Percentiles rank a stretch among this genome's conserved stretches.
Evolutionary conservation across 1,140 invertebrate genomes (phyloP).

Genomic region (Tetraneura akinire): DNA sequence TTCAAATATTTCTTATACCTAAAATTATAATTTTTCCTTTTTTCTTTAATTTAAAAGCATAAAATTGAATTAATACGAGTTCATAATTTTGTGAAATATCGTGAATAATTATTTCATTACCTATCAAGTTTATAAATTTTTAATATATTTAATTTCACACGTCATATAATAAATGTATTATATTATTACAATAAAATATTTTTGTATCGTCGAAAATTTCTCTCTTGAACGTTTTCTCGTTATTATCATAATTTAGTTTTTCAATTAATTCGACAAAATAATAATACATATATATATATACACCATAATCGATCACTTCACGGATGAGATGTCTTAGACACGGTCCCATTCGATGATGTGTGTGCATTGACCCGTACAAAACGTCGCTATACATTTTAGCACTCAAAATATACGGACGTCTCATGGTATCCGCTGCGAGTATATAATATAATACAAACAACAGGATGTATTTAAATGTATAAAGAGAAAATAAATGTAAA

Average conservation of each 20-base stretch:
- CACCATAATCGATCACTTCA: slow-evolving; percentile 26
- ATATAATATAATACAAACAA: not conserved
- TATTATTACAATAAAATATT: not conserved
- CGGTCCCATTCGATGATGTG: slow-evolving; percentile 21
- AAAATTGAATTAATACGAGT: too few relatives aligned
- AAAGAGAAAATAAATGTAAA: too few relatives aligned
- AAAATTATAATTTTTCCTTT: too few relatives aligned
- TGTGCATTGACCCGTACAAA: slow-evolving; percentile 11
- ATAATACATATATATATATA: slow-evolving; percentile 22
- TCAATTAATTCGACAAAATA: slow-evolving; percentile 16
- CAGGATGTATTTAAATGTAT: too few relatives aligned
- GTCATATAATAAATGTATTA: too few relatives aligned
- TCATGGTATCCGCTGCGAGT: not conserved
- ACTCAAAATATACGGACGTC: slow-evolving; percentile 31
- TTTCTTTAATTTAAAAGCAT: too few relatives aligned
- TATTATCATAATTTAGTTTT: slow-evolving; percentile 19
- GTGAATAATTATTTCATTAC: too few relatives aligned
- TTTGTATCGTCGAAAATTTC: not conserved
- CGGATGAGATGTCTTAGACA: slow-evolving; percentile 1
- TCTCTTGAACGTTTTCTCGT: not conserved
- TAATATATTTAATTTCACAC: too few relatives aligned
- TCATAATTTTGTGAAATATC: too few relatives aligned
- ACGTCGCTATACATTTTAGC: slow-evolving; percentile 22
- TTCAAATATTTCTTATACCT: too few relatives aligned
- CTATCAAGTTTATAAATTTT: too few relatives aligned